phyloP scores from a whole-genome alignment of 2,888 invertebrate genomes.

The Caenorhabditis sp. region DNA sequence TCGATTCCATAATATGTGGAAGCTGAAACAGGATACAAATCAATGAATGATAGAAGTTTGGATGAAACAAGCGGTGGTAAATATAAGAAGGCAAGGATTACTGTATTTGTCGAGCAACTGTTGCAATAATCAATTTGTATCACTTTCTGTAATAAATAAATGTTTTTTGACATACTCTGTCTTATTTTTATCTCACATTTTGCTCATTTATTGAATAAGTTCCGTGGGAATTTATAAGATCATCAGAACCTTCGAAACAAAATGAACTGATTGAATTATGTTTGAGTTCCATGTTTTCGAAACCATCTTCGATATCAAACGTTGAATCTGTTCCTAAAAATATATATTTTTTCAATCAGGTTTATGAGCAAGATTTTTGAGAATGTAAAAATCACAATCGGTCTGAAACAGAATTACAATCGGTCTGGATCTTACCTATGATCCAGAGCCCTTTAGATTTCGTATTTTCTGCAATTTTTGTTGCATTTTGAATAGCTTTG shows the following conservation, averaged over 20 bases:
- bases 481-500: conserved; percentile 20
- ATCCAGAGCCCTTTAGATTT: conserved; percentile 38
- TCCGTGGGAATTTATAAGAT: not conserved
- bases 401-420: conserved; percentile 2
- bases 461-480: conserved; percentile 2
- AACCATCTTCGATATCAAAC: not conserved
- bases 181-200: not conserved
- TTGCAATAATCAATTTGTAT: not conserved
- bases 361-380: no score
- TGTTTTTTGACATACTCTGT: no score
- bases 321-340: not conserved
- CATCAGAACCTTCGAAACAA: not conserved
- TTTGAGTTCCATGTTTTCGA: not conserved
- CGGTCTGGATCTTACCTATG: conserved; percentile 13
- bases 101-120: not conserved
- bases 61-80: not conserved
- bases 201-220: not conserved
- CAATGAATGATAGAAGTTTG: conserved; percentile 72
- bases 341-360: not conserved
- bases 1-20: conserved; percentile 75
- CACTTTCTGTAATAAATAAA: not conserved
- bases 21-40: conserved; percentile 73
- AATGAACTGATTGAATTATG: not conserved
- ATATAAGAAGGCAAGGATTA: conserved; percentile 1
- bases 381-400: no score